Evolutionary conservation across 2,888 invertebrate genomes (phyloP).

Genomic region (Thecocarcelia acutangulata): DNA sequence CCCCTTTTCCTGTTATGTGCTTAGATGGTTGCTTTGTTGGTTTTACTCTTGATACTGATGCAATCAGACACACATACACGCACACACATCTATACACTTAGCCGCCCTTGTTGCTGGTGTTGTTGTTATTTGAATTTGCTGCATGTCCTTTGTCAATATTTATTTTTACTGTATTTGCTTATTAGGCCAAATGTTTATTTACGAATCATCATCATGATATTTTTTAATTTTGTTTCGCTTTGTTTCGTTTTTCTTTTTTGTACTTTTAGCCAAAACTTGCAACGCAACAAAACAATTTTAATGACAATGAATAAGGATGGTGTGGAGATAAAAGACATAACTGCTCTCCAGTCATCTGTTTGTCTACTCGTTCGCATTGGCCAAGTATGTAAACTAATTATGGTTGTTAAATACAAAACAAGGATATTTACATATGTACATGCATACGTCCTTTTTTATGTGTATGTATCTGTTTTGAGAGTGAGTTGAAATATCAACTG

Average conservation of each 20-base stretch:
- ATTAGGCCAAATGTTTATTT: conserved; percentile 73
- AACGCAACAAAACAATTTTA: conserved; percentile 34
- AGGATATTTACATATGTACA: conserved; percentile 24
- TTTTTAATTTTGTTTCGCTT: conserved; percentile 39
- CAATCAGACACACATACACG: not conserved
- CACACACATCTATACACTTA: not conserved
- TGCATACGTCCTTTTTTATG: no score
- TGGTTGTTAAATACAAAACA: conserved; percentile 59
- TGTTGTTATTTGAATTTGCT: conserved; percentile 33
- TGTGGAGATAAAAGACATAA: not conserved
- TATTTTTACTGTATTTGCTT: conserved; percentile 71
- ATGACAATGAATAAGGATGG: conserved; percentile 26
- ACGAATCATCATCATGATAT: conserved; percentile 60
- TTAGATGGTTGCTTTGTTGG: conserved; percentile 11
- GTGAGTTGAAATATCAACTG: not conserved
- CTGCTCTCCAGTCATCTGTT: conserved; percentile 16
- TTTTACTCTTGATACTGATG: conserved; percentile 19
- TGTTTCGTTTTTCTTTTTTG: conserved; percentile 48
- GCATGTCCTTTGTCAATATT: conserved; percentile 71
- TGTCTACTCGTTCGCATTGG: conserved; percentile 49
- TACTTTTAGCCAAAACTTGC: conserved; percentile 46
- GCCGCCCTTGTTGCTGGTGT: not conserved
- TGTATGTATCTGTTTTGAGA: conserved; percentile 13
- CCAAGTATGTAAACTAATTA: conserved; percentile 69
- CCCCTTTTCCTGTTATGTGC: no score